These are phyloP conservation scores for Metaphire vulgaris DNA, from an alignment of 1,140 invertebrate species.

Conservation along the genomic window DNA sequence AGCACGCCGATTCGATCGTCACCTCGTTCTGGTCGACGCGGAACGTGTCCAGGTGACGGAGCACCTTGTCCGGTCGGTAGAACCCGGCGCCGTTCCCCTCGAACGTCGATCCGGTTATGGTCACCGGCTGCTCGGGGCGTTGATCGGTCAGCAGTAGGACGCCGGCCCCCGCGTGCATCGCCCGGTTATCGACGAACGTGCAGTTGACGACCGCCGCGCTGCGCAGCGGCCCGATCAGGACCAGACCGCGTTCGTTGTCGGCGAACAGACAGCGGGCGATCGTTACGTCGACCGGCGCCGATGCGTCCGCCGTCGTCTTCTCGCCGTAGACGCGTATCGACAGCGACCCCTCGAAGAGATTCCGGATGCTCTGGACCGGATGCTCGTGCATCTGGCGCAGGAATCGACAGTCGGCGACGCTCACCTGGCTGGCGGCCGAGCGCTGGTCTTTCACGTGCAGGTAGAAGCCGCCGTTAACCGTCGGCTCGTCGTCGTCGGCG, in stretches of 20 bases:
- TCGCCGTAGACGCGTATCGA: neutral
- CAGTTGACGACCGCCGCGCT: neutral
- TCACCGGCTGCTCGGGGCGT: neutral
- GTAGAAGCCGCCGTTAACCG: slow-evolving; percentile 15
- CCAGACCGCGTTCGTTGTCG: slow-evolving; percentile 25
- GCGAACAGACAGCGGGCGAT: slow-evolving; percentile 14
- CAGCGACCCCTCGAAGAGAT: slow-evolving; percentile 14
- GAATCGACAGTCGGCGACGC: slow-evolving; percentile 10
- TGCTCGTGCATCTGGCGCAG: slow-evolving; percentile 18
- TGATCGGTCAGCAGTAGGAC: slow-evolving; percentile 1
- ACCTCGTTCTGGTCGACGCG: slow-evolving; percentile 18
- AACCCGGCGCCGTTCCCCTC: slow-evolving; percentile 17
- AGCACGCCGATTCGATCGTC: slow-evolving; percentile 18
- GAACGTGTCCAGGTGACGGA: slow-evolving; percentile 17
- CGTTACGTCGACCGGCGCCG: neutral
- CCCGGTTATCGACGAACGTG: slow-evolving; percentile 15
- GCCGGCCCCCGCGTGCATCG: slow-evolving; percentile 24
- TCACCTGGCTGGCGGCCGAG: neutral
- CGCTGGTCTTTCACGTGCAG: neutral
- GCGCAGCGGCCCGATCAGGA: slow-evolving; percentile 14
- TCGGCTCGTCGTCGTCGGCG: neutral
- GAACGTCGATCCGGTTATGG: slow-evolving; percentile 18
- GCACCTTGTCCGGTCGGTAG: slow-evolving; percentile 5
- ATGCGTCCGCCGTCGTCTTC: neutral
- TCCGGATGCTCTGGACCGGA: slow-evolving; percentile 26